These are phyloP conservation scores for Prietella phreatophila DNA, from an alignment of 2,113 vertebrate genomes.

Conservation along the genomic window DNA sequence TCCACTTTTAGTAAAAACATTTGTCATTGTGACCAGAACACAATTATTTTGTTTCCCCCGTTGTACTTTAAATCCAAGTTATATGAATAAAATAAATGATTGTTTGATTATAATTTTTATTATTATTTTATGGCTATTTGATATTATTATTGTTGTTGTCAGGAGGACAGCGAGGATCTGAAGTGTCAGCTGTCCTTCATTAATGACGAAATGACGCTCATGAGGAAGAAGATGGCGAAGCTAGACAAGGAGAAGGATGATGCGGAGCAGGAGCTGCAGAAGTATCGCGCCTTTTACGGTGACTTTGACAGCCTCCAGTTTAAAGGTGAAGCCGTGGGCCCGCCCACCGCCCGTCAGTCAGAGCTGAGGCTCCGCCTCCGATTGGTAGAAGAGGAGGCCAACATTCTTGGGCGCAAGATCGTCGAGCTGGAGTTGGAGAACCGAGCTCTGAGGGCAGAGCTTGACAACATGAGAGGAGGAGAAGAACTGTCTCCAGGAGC, in stretches of 20 bases:
- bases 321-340: constrained; percentile 92
- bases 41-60: not conserved
- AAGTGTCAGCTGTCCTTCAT: constrained; percentile 95
- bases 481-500: constrained; percentile 63
- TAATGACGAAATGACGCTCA: constrained; percentile 91
- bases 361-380: constrained; percentile 91
- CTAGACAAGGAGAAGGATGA: constrained; percentile 95
- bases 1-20: no score
- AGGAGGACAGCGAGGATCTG: constrained; percentile 95
- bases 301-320: constrained; percentile 92
- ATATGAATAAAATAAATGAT: not conserved
- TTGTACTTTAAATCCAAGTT: not conserved
- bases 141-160: constrained; percentile 39
- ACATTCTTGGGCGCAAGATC: constrained; percentile 95
- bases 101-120: no score
- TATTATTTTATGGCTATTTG: not conserved
- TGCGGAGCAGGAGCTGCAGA: constrained; percentile 91
- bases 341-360: constrained; percentile 91
- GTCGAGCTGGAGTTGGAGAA: constrained; percentile 96
- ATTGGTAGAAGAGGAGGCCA: constrained; percentile 95
- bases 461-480: constrained; percentile 87
- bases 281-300: constrained; percentile 93
- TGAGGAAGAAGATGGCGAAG: constrained; percentile 96
- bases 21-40: not conserved
- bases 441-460: constrained; percentile 88